phyloP scores from a whole-genome alignment of 2,888 invertebrate genomes.

The Bombylius major region DNA sequence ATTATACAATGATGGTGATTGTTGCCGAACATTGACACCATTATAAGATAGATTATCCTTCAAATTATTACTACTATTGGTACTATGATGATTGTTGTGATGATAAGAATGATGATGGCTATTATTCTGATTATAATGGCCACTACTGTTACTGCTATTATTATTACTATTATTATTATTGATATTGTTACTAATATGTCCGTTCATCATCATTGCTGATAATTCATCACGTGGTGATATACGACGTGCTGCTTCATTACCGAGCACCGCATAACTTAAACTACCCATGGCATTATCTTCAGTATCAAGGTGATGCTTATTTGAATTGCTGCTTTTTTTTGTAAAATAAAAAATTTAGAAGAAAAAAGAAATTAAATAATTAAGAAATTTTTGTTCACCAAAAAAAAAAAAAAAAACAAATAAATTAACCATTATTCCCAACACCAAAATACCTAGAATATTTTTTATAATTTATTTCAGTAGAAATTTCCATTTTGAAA shows the following conservation, averaged over 20 bases:
- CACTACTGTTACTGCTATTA: constrained; percentile 16
- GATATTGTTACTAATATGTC: constrained; percentile 6
- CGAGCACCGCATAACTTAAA: constrained; percentile 31
- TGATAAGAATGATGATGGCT: constrained; percentile 1
- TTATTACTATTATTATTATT: constrained; percentile 15
- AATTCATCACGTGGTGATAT: constrained; percentile 10
- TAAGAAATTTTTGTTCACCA: not conserved
- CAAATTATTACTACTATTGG: constrained; percentile 13
- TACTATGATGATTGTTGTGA: constrained; percentile 16
- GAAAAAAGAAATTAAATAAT: not conserved
- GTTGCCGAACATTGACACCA: not conserved
- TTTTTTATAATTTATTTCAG: too few relatives aligned
- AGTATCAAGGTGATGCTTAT: constrained; percentile 18
- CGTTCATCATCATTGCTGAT: not conserved
- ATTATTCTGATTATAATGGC: constrained; percentile 9
- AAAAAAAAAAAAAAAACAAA: too few relatives aligned
- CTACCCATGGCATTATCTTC: constrained; percentile 26
- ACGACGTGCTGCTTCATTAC: constrained; percentile 20
- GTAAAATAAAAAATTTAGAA: not conserved
- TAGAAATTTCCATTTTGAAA: too few relatives aligned
- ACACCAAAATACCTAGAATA: too few relatives aligned
- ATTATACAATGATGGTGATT: not conserved
- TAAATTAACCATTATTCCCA: too few relatives aligned
- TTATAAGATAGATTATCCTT: not conserved
- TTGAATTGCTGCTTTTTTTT: constrained; percentile 10